Percentiles rank a stretch among this genome's conserved stretches.
Conservation (phyloP, 2,797 vertebrate species). For the Mus spretus region DNA sequence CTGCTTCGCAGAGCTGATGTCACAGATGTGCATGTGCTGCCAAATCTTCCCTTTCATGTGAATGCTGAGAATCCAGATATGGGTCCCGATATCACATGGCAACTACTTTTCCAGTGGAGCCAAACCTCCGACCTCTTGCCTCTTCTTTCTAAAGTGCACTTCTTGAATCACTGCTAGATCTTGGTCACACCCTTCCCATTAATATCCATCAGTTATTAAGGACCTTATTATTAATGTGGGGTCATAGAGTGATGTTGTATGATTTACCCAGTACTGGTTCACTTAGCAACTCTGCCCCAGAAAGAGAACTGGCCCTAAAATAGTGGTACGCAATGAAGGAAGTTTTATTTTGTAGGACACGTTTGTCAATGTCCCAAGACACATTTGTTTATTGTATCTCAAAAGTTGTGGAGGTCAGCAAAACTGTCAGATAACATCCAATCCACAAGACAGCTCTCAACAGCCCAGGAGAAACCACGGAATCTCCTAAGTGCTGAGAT, state of each 20-base stretch:
- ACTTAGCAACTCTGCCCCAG: not conserved
- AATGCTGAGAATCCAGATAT: too few relatives aligned
- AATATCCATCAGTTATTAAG: not conserved
- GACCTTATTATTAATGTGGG: not conserved
- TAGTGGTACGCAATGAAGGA: not conserved
- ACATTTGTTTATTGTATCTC: constrained; percentile 6
- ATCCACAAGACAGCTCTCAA: not conserved
- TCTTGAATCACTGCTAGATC: not conserved
- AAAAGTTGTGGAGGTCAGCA: not conserved
- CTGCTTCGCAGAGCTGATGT: too few relatives aligned
- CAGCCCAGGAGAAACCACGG: not conserved
- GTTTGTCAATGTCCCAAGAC: not conserved
- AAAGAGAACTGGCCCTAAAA: not conserved
- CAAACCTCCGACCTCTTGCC: not conserved
- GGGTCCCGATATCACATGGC: too few relatives aligned
- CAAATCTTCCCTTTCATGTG: too few relatives aligned
- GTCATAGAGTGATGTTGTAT: not conserved
- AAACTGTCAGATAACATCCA: not conserved
- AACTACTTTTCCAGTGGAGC: not conserved
- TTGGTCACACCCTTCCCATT: not conserved
- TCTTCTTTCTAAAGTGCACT: not conserved
- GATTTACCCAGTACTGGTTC: not conserved
- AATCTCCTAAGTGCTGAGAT: not conserved
- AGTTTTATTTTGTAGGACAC: not conserved
- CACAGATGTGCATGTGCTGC: too few relatives aligned